Percentiles rank a stretch among this genome's conserved stretches.
Conservation (phyloP, 2,797 vertebrate genomes). For the Hybognathus amarus region DNA sequence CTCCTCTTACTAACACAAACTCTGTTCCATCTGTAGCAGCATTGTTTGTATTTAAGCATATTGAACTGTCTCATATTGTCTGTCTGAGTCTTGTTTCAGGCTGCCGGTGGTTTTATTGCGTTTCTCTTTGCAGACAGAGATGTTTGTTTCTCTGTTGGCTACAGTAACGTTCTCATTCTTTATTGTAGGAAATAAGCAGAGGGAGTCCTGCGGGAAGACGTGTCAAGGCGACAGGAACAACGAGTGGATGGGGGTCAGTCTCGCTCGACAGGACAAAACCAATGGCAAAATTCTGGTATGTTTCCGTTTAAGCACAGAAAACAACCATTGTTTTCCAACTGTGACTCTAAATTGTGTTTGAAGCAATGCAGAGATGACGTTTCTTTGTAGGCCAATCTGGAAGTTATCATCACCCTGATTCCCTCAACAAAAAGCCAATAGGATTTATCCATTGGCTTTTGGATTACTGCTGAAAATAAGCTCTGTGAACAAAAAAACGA, state of each 20-base stretch:
- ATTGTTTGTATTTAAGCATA: not conserved
- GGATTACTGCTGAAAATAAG: not conserved
- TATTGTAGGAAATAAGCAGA: constrained; percentile 84
- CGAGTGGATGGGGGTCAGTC: constrained; percentile 98
- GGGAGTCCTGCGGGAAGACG: constrained; percentile 92
- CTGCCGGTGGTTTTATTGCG: not conserved
- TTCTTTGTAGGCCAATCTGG: not conserved
- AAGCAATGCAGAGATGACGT: not conserved
- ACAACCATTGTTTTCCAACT: not conserved
- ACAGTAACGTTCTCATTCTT: constrained; percentile 11
- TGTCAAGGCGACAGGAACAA: constrained; percentile 92
- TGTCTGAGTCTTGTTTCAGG: constrained; percentile 9
- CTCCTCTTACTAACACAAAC: constrained; percentile 4
- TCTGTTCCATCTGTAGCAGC: not conserved
- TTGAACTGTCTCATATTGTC: not conserved
- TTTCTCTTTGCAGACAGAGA: not conserved
- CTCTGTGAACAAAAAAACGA: not conserved
- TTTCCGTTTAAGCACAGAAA: constrained; percentile 21
- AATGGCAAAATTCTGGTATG: constrained; percentile 92
- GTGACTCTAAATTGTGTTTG: not conserved
- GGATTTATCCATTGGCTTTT: not conserved
- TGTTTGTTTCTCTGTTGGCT: constrained; percentile 17
- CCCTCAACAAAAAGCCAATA: not conserved
- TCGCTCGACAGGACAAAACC: constrained; percentile 88
- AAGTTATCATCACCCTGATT: not conserved